Conservation (phyloP, 2,888 invertebrate genomes). For the Cantharis nigra region DNA sequence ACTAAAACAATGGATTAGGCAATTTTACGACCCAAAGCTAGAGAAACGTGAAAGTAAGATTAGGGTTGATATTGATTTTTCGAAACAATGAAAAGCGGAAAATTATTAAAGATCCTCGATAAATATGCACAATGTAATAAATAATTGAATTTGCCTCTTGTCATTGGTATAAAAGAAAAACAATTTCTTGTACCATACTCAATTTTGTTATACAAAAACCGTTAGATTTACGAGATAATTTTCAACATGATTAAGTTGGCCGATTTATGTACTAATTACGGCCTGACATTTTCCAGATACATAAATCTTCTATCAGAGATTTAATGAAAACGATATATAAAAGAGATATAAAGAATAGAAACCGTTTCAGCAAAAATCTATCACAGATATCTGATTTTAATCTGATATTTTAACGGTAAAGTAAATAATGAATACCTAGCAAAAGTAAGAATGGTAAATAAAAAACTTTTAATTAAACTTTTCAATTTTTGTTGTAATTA, state of each 20-base stretch:
- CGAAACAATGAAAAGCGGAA: not conserved
- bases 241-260: slow-evolving; percentile 1
- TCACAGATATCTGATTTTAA: slow-evolving; percentile 1
- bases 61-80: not conserved
- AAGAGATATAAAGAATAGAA: slow-evolving; percentile 1
- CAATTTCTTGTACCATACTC: not conserved
- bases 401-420: not conserved
- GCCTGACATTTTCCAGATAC: not conserved
- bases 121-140: not conserved
- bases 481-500: not conserved
- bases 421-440: not conserved
- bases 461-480: not conserved
- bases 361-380: not conserved
- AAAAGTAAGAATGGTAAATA: not conserved
- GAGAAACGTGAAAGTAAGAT: not conserved
- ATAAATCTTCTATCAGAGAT: not conserved
- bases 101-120: not conserved
- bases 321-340: slow-evolving; percentile 1
- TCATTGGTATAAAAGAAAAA: not conserved
- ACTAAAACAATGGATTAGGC: not conserved
- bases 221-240: slow-evolving; percentile 1
- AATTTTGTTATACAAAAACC: not conserved
- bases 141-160: not conserved
- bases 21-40: not conserved
- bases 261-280: slow-evolving; percentile 3